Percentiles rank a stretch among this genome's conserved stretches.
These are phyloP conservation scores for Romanomermis culicivorax DNA, from an alignment of 2,888 invertebrate species.

Conservation along the genomic window DNA sequence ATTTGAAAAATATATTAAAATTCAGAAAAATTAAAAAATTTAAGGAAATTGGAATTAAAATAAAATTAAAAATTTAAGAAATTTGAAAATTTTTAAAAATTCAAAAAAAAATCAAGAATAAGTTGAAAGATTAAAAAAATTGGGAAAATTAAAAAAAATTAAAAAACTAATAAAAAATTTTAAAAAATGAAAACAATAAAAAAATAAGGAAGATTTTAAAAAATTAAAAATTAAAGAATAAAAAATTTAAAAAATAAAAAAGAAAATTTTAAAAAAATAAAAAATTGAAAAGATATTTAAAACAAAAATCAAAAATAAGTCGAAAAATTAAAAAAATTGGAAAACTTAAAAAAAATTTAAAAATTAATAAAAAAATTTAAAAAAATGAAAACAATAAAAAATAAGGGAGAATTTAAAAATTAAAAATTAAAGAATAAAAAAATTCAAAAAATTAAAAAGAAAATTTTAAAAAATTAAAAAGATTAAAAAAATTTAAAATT, in stretches of 20 bases:
- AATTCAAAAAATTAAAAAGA: not conserved
- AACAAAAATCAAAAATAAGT: too few relatives aligned
- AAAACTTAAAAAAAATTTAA: too few relatives aligned
- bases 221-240: not conserved
- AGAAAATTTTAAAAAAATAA: not conserved
- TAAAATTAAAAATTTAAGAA: not conserved
- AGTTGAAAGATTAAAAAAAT: not conserved
- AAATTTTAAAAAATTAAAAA: not conserved
- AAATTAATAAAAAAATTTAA: conserved; percentile 28
- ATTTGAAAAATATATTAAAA: too few relatives aligned
- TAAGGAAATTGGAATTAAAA: not conserved
- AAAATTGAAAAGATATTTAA: not conserved
- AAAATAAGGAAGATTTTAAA: not conserved
- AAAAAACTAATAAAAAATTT: too few relatives aligned
- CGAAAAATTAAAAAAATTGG: too few relatives aligned
- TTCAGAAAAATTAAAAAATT: not conserved
- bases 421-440: not conserved
- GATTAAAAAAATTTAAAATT: not conserved
- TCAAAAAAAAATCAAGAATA: not conserved
- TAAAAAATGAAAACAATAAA: too few relatives aligned
- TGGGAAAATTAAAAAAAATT: too few relatives aligned
- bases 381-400: conserved; percentile 21
- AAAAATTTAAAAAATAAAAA: not conserved
- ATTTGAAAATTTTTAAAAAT: not conserved
- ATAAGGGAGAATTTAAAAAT: not conserved